phyloP scores from a whole-genome alignment of 2,797 vertebrate species.

The Rhinichthys osculus region DNA sequence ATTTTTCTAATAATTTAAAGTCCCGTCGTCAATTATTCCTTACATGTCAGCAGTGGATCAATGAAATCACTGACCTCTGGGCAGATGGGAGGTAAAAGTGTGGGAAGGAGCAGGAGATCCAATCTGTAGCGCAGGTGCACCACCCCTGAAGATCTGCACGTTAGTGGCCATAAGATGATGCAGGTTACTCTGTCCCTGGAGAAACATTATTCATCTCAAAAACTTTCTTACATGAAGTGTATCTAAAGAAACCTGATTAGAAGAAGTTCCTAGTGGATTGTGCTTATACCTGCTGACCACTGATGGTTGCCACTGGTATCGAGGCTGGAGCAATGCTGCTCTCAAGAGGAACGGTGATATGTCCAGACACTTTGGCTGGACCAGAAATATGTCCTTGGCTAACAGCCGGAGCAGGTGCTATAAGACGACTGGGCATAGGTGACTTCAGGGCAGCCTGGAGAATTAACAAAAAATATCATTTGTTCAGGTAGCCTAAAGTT shows the following conservation, averaged over 20 bases:
- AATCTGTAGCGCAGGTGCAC: conserved; percentile 88
- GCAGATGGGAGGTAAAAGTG: conserved; percentile 89
- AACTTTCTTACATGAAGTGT: neutral
- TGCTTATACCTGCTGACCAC: conserved; percentile 91
- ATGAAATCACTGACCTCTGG: conserved; percentile 83
- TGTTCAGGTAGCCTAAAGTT: neutral
- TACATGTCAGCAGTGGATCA: neutral
- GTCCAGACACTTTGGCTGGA: conserved; percentile 90
- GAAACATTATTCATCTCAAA: conserved; percentile 24
- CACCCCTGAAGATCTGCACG: conserved; percentile 93
- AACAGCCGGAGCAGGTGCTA: conserved; percentile 94
- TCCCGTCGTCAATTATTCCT: too few relatives aligned
- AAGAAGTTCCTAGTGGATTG: neutral
- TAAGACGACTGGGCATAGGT: conserved; percentile 93
- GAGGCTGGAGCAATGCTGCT: conserved; percentile 91
- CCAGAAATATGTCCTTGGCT: conserved; percentile 85
- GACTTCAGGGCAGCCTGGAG: conserved; percentile 89
- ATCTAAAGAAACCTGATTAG: neutral
- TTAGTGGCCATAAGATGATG: conserved; percentile 96
- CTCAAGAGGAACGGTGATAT: conserved; percentile 94
- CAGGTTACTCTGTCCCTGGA: conserved; percentile 92
- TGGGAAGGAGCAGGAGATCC: conserved; percentile 80
- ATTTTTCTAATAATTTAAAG: too few relatives aligned
- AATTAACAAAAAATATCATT: neutral
- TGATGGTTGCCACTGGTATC: conserved; percentile 98